These are phyloP conservation scores for Danionella cerebrum DNA, from an alignment of 2,113 vertebrate genomes.

Conservation along the genomic window DNA sequence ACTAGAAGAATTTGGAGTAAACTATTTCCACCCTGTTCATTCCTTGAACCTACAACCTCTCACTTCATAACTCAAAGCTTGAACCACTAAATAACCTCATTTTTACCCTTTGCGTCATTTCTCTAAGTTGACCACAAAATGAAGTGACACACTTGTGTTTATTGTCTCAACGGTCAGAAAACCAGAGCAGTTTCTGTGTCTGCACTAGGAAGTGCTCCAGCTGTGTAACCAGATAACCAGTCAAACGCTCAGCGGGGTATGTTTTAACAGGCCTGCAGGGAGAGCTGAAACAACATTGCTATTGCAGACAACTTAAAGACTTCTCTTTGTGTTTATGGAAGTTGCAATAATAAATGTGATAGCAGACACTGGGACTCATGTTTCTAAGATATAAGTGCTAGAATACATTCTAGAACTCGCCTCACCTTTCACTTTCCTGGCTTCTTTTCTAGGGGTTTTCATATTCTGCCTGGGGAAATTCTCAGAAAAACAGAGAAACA, in stretches of 20 bases:
- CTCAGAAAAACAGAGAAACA: background rate
- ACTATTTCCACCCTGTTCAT: too few species aligned
- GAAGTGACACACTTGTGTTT: background rate
- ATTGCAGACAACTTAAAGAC: background rate
- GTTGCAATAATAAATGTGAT: background rate
- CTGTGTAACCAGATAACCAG: constrained; percentile 2
- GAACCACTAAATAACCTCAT: background rate
- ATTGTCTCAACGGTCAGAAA: background rate
- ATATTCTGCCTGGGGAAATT: background rate
- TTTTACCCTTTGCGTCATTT: background rate
- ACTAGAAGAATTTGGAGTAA: too few species aligned
- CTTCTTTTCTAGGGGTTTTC: background rate
- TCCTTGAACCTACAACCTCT: background rate
- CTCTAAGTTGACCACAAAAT: background rate
- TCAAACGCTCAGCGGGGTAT: background rate
- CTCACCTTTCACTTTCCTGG: background rate
- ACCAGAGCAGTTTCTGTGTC: constrained; percentile 1
- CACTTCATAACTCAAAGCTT: background rate
- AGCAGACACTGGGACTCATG: constrained; percentile 10
- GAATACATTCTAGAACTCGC: constrained; percentile 2
- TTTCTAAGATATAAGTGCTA: constrained; percentile 9
- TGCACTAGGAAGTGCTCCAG: background rate
- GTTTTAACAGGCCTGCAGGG: background rate
- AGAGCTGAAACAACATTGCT: background rate
- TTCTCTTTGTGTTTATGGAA: background rate